These are phyloP conservation scores for Protobothrops flavoviridis DNA, from an alignment of 2,113 vertebrate species.

Conservation along the genomic window DNA sequence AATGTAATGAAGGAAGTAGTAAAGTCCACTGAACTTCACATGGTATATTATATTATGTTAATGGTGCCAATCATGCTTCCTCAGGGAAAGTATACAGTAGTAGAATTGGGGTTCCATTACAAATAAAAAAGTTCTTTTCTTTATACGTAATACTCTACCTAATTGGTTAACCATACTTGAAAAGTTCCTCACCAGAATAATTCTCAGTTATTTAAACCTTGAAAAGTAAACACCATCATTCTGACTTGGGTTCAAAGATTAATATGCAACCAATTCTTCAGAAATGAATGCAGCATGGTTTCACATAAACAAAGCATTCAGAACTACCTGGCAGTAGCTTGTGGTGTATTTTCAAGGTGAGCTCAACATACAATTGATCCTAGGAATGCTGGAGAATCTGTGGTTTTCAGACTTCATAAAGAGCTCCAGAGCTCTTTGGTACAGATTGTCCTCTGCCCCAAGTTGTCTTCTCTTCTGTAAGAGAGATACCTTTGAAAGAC, in stretches of 20 bases:
- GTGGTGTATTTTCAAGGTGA: not conserved
- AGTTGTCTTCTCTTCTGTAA: not conserved
- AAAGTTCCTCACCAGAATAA: not conserved
- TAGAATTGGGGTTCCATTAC: not conserved
- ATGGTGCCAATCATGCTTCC: not conserved
- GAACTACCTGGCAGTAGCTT: not conserved
- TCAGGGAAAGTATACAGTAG: not conserved
- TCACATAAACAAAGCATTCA: not conserved
- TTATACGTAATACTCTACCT: not conserved
- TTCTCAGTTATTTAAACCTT: not conserved
- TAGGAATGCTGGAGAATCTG: not conserved
- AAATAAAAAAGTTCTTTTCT: not conserved
- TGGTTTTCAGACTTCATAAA: not conserved
- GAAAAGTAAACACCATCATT: not conserved
- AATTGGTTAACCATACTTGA: not conserved
- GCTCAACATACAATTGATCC: not conserved
- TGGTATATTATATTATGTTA: too few species aligned
- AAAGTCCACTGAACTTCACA: not conserved
- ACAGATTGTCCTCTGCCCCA: not conserved
- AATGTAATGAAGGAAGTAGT: not conserved
- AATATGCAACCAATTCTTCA: not conserved
- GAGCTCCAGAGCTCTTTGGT: not conserved
- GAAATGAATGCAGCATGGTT: not conserved
- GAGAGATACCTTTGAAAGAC: not conserved
- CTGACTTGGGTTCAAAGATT: not conserved